Evolutionary conservation across 2,113 vertebrate genomes (phyloP), one percentile per base, ranked within the genome.

Genomic region (Cichladusa arquata): DNA sequence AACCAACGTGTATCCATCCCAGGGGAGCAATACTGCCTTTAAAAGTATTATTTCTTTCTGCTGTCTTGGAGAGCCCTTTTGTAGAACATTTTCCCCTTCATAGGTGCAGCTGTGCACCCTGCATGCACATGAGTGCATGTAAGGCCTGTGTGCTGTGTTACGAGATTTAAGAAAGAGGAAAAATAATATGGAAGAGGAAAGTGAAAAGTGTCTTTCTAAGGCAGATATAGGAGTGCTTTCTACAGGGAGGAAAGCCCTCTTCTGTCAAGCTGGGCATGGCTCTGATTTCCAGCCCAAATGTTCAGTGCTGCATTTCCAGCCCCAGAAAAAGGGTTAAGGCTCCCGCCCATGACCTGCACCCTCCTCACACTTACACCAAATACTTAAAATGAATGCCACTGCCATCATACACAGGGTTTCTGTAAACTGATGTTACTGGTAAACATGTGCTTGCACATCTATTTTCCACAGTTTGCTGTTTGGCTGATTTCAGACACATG

Each of bases 1-100:
- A 97, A 92, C 86, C 18, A 82, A 76, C 78, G 76, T 77, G 79
- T 78, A 33, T 91, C 81, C 65, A 72, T 95, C 96, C 86, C 93
- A 72, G 19, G 85, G 83, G 95, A 97, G 91, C 80, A 93, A 84
- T 96, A 76, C 83, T 77, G 38, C 92, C 86, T 76, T 95, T 89
- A 92, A 85, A 96, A 95, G 62, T 81, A 57, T 76, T 92, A 91
- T 94, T 93, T 92, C 72, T 96, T 93, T 95, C 88, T 91, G 84
- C 94, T 92, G 94, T 93, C 84, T 96, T 97, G 83, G 70, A 97
- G 51, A 96, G 11, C 7, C 38, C 23, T 61, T 20, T 87, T 71
- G 34, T 60, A 40, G 50, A 84, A 69, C 1, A 9, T 81, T 77
- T 44, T 40, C 2, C 29, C 40, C 51, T 90, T 97, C 92, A 69